Base-by-base conservation (phyloP, 2,113 vertebrate species). In the Scortum barcoo region DNA sequence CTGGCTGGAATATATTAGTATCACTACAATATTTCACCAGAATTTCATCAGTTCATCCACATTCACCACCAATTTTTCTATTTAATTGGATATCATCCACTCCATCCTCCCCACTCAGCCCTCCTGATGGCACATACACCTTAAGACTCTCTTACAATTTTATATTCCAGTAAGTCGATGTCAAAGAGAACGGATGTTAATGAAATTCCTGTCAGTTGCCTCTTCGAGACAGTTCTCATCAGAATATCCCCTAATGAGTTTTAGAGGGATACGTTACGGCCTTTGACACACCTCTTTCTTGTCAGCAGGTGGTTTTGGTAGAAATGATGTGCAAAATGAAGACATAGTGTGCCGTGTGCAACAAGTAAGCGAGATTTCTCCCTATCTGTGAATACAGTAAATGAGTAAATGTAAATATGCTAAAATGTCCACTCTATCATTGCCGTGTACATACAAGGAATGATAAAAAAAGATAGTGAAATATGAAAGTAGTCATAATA, bases 41-140 rank as follows among this genome's bases (percentile, higher is more conserved):
- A 58, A 72, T 93, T 91, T 83, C 85, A 88, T 91, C 87, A 91
- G 38, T 87, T 68, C 30, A 76, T 85, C 61, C 77, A 72, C 72
- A 72, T 72, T 73, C 66, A 24, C 38, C 58, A 65, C 38, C 40
- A 72, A 3, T 81, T 86, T 71, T 56, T 70, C 16, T 57, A 70
- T 77, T 78, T 85, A 87, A 87, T 89, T 86, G 72, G 58, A 76
- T 86, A 78, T 81, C 82, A 78, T 78, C 78, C 36, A 62, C 72
- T 80, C 73, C 57, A 68, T 81, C 86, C 58, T 69, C 38, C 42
- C 30, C n/a, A 62, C 63, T 83, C 77, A 74, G 28, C 30, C 30
- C 28, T 76, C 63, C 9, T 72, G 68, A 83, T 57, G 73, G 69
- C 46, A 63, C 61, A 40, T 30, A 19, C 66, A 67, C 65, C 76